Base-by-base conservation (phyloP, 2,113 vertebrate genomes). In the Hemichromis elongatus region DNA sequence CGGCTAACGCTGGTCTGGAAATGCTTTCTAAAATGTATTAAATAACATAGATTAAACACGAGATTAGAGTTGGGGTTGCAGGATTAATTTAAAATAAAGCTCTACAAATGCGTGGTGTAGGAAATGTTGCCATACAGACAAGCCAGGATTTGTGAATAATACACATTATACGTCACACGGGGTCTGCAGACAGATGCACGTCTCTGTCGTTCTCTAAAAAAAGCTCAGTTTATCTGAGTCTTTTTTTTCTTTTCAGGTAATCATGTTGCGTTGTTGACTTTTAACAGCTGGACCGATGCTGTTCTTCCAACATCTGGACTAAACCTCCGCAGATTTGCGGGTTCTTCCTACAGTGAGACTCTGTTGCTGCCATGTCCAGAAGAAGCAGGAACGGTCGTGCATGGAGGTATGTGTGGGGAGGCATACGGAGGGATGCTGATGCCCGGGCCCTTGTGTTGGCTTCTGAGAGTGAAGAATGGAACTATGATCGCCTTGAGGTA, bases 331-430 rank as follows among this genome's bases (percentile, higher is more conserved):
- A 52, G 81, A 57, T 19, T 53, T 55, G 12, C 79, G 18, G 83
- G 33, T 53, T 77, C 37, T 87, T 77, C 40, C 9, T 21, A 78
- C 24, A 37, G 19, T 57, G 83, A 53, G 59, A 54, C 84, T 42
- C 7, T 53, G 79, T 37, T 21, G 77, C 86, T 92, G 91, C 84
- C 92, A 99, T 99, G 98, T 97, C 98, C 1, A 96, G 98, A 42
- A 96, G 97, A 45, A 95, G 96, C 2, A 96, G 98, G 77, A 98
- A 97, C 94, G 98, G 97, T 92, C 96, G 97, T 35, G 97, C 97
- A 2, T 99, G 98, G 97, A 96, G 95, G 53, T 98, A 98, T 1
- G 97, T 99, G 13, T 95, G 98, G 93, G 98, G 97, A 0, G 98
- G 97, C 1, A 97, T 98, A 30, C 95, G 96, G 14, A 95, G 97